phyloP scores from a whole-genome alignment of 2,797 vertebrate species.

The Muscicapa striata region DNA sequence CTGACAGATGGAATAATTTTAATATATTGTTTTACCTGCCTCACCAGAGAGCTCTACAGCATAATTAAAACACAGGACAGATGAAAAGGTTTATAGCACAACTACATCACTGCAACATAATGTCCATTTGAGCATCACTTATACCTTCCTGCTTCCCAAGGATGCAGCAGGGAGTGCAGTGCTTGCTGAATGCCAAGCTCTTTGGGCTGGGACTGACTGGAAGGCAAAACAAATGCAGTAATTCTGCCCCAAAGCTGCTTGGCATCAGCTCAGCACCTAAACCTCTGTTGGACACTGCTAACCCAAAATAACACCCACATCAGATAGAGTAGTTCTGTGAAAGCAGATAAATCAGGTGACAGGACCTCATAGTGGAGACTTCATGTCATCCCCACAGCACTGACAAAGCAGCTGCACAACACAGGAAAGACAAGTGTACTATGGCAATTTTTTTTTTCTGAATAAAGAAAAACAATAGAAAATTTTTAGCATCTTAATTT shows the following conservation, averaged over 20 bases:
- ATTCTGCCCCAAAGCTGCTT: background rate
- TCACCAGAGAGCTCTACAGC: background rate
- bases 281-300: background rate
- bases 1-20: constrained; percentile 14
- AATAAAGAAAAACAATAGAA: background rate
- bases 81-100: constrained; percentile 12
- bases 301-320: background rate
- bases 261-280: background rate
- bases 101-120: background rate
- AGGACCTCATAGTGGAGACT: background rate
- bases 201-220: background rate
- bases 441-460: background rate
- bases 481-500: background rate
- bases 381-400: background rate
- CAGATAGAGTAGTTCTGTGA: background rate
- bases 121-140: background rate
- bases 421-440: rapidly evolving
- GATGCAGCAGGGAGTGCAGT: background rate
- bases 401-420: background rate
- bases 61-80: constrained; percentile 7
- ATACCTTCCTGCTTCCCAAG: background rate
- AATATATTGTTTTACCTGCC: background rate
- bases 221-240: background rate
- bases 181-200: background rate
- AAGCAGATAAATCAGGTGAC: background rate